A percentile compares a stretch with the other conserved stretches of the same genome.
These are phyloP conservation scores for Hydractinia symbiolongicarpus DNA, from an alignment of 30 jellyfish, hydroid and myxozoan species.

Conservation along the genomic window DNA sequence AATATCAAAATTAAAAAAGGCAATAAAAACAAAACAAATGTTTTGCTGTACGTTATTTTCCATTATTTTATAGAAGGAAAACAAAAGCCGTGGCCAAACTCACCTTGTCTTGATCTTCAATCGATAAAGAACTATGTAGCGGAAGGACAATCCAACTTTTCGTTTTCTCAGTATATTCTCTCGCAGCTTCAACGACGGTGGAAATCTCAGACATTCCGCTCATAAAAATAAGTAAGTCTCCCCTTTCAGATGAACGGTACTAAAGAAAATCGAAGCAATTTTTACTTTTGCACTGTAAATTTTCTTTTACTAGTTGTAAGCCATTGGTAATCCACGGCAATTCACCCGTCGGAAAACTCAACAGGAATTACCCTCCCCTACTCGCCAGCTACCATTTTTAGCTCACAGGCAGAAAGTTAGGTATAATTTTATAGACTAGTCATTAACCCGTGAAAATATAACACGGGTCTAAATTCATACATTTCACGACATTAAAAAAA, in stretches of 20 bases:
- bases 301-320: no score
- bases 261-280: not conserved
- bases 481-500: not conserved
- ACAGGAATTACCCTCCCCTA: no score
- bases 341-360: no score
- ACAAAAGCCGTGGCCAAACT: not conserved
- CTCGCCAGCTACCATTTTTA: no score
- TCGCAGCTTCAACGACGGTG: conserved; percentile 91
- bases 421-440: not conserved
- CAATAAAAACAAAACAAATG: not conserved
- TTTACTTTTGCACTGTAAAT: no score
- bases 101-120: conserved; percentile 97
- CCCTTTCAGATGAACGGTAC: conserved; percentile 90
- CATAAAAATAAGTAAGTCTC: conserved; percentile 88
- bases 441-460: not conserved
- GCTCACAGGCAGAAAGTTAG: no score
- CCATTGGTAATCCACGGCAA: no score
- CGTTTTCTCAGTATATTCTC: conserved; percentile 68
- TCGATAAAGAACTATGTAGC: conserved; percentile 77
- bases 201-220: conserved; percentile 94
- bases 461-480: not conserved
- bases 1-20: not conserved
- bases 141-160: conserved; percentile 92
- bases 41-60: not conserved
- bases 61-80: not conserved